Conservation (phyloP, 2,888 invertebrate species). For the Dryocosmus kuriphilus region DNA sequence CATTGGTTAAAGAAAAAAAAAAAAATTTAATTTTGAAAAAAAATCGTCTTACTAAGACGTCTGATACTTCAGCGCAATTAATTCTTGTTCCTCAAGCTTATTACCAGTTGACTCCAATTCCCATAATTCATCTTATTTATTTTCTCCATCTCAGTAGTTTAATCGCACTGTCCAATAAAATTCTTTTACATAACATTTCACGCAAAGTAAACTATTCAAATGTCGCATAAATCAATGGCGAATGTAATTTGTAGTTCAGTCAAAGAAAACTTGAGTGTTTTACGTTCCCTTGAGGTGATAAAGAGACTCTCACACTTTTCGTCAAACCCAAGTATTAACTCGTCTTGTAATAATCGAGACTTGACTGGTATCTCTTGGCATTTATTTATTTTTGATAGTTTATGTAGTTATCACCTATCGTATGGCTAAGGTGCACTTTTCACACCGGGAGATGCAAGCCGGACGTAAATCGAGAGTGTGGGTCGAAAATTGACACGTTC, state of each 20-base stretch:
- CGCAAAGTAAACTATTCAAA: conserved; percentile 14
- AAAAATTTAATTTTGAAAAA: too few species aligned
- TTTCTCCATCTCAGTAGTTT: neutral
- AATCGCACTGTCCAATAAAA: conserved; percentile 14
- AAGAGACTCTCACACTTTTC: neutral
- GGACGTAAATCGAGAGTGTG: conserved; percentile 53
- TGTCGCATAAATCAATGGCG: neutral
- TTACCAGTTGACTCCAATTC: conserved; percentile 11
- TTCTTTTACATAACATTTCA: neutral
- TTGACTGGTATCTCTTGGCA: neutral
- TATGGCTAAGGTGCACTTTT: conserved; percentile 10
- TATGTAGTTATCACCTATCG: conserved; percentile 2
- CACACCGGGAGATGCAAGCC: conserved; percentile 18
- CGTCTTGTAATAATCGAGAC: neutral
- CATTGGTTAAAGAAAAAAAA: too few species aligned
- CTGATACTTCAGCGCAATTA: too few species aligned
- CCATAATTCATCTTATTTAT: conserved; percentile 4
- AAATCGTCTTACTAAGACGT: too few species aligned
- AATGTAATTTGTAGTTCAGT: conserved; percentile 7
- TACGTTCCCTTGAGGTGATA: neutral
- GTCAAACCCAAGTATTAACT: neutral
- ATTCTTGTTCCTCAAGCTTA: conserved; percentile 11
- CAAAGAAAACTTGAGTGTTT: neutral
- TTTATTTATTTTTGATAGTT: too few species aligned
- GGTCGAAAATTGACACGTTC: conserved; percentile 68